Evolutionary conservation across 1,140 invertebrate species (phyloP).

Genomic region (Drosophila saltans): DNA sequence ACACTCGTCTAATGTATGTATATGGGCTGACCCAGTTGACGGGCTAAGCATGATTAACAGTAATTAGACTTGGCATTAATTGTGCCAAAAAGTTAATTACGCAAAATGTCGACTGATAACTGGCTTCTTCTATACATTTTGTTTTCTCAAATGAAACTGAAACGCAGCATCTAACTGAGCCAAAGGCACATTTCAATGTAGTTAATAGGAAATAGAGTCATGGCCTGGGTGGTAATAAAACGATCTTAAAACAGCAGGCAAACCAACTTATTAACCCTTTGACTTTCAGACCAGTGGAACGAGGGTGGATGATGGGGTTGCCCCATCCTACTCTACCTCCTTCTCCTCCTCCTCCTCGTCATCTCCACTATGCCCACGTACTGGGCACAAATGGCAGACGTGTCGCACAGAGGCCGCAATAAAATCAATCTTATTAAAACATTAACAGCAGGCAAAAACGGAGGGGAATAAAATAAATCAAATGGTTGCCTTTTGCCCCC

Average conservation of each 20-base stretch:
- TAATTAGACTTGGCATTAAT: slow-evolving; percentile 83
- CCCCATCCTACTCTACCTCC: too few species aligned
- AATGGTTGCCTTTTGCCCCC: slow-evolving; percentile 43
- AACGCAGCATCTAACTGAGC: neutral
- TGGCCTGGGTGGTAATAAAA: slow-evolving; percentile 50
- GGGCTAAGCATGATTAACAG: slow-evolving; percentile 82
- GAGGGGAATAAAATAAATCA: slow-evolving; percentile 77
- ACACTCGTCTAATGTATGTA: slow-evolving; percentile 44
- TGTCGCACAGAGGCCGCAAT: slow-evolving; percentile 55
- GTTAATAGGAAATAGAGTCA: neutral
- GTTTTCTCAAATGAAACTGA: neutral
- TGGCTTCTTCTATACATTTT: neutral
- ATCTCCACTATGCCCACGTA: slow-evolving; percentile 14
- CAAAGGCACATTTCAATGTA: slow-evolving; percentile 46
- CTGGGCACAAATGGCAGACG: slow-evolving; percentile 2
- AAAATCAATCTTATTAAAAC: slow-evolving; percentile 82
- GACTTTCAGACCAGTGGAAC: slow-evolving; percentile 28
- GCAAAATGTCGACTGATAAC: slow-evolving; percentile 50
- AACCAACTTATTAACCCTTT: slow-evolving; percentile 75
- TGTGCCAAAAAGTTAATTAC: slow-evolving; percentile 83
- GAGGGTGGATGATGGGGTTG: neutral
- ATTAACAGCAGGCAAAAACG: slow-evolving; percentile 71
- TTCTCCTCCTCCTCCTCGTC: slow-evolving; percentile 2
- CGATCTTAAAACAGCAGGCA: slow-evolving; percentile 68
- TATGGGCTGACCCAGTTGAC: slow-evolving; percentile 33